These are phyloP conservation scores for Pseudopodoces humilis DNA, from an alignment of 2,113 vertebrate species.

Conservation along the genomic window DNA sequence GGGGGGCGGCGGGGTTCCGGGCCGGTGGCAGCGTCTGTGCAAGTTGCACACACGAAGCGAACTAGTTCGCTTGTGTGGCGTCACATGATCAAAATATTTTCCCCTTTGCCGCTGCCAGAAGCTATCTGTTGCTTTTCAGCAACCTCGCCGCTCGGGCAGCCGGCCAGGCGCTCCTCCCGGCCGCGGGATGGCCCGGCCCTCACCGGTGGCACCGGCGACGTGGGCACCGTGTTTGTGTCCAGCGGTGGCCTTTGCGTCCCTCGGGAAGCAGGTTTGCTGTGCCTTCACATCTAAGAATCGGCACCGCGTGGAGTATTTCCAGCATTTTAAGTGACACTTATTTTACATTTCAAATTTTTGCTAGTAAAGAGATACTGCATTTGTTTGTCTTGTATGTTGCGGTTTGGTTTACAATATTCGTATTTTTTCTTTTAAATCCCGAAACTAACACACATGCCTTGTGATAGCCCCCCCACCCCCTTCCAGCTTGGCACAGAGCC, in stretches of 20 bases:
- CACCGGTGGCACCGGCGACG: background rate
- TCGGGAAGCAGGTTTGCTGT: background rate
- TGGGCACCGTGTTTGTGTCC: background rate
- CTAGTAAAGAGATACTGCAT: background rate
- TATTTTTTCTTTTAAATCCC: background rate
- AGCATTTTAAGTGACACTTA: accelerated
- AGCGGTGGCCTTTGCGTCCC: accelerated
- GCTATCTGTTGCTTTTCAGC: constrained; percentile 77
- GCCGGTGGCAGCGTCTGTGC: background rate
- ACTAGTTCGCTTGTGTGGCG: constrained; percentile 43
- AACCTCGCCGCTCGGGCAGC: constrained; percentile 73
- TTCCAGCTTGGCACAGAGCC: background rate
- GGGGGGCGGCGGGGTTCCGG: background rate
- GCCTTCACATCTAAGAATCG: accelerated
- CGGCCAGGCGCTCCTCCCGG: constrained; percentile 66
- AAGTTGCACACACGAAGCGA: constrained; percentile 54
- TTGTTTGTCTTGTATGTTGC: background rate
- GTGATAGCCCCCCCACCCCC: background rate
- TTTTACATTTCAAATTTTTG: background rate
- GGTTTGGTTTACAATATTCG: background rate
- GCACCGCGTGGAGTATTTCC: accelerated
- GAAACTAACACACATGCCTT: accelerated
- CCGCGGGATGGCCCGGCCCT: constrained; percentile 78
- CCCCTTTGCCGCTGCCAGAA: constrained; percentile 74
- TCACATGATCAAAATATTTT: constrained; percentile 81